Percentiles rank a stretch among this genome's conserved stretches.
Evolutionary conservation across 2,113 vertebrate species (phyloP).

Genomic region (Marcusenius ussheri): DNA sequence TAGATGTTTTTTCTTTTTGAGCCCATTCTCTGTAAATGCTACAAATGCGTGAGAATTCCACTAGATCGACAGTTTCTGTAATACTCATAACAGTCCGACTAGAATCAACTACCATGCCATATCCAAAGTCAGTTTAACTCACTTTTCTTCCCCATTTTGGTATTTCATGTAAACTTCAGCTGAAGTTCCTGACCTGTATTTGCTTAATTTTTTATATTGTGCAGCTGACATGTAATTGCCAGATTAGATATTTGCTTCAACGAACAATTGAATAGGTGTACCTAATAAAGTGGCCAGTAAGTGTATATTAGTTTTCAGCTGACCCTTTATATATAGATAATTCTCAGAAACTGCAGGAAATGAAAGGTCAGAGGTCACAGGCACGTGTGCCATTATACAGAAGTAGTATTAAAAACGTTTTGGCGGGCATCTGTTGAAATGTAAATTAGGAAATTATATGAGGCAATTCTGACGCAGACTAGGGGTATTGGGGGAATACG

Average conservation of each 20-base stretch:
- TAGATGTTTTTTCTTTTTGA: no score
- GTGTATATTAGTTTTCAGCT: neutral
- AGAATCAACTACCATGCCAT: neutral
- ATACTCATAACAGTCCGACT: neutral
- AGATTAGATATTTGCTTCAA: neutral
- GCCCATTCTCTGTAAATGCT: neutral
- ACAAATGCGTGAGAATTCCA: neutral
- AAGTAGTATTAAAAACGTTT: neutral
- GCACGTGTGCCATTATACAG: neutral
- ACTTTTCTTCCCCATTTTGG: neutral
- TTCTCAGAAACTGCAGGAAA: neutral
- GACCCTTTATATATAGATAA: neutral
- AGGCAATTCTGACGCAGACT: neutral
- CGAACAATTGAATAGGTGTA: neutral
- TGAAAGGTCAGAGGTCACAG: neutral
- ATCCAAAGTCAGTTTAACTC: neutral
- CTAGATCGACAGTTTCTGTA: neutral
- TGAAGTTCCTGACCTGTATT: neutral
- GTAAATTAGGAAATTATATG: neutral
- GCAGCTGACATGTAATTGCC: neutral
- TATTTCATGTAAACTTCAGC: neutral
- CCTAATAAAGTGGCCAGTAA: neutral
- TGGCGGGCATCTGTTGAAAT: neutral
- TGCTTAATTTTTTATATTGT: neutral
- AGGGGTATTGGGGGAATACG: neutral